Conservation (phyloP, 1,140 invertebrate species). For the Mycetomoellerius zeteki region DNA sequence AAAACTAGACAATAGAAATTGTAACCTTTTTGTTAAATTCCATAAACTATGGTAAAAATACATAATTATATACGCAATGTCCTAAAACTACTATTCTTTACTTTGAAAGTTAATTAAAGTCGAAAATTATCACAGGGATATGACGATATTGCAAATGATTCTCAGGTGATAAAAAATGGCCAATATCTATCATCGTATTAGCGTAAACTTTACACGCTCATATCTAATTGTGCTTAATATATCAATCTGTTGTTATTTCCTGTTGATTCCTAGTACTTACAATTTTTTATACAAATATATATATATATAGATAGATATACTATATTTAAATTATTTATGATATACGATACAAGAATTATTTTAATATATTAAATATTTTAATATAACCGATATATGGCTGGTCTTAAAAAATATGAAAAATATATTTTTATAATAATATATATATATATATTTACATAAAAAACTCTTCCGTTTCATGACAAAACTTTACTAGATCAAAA, state of each 20-base stretch:
- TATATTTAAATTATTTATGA: background rate
- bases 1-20: slow-evolving; percentile 19
- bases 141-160: background rate
- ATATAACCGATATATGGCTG: background rate
- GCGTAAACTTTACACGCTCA: too few species aligned
- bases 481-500: background rate
- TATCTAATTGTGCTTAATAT: too few species aligned
- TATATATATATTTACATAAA: background rate
- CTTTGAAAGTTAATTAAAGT: background rate
- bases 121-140: background rate
- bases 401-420: background rate
- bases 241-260: too few species aligned
- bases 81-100: background rate
- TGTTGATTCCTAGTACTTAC: too few species aligned
- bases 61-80: background rate
- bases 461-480: background rate
- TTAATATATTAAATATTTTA: background rate
- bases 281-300: too few species aligned
- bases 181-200: too few species aligned
- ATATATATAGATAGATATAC: too few species aligned
- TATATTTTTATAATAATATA: background rate
- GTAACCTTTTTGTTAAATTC: slow-evolving; percentile 6
- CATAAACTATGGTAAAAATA: background rate
- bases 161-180: background rate
- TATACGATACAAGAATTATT: background rate